A percentile compares a stretch with the other conserved stretches of the same genome.
These are phyloP conservation scores for Rhynchophorus ferrugineus DNA, from an alignment of 1,140 invertebrate genomes.

Conservation along the genomic window DNA sequence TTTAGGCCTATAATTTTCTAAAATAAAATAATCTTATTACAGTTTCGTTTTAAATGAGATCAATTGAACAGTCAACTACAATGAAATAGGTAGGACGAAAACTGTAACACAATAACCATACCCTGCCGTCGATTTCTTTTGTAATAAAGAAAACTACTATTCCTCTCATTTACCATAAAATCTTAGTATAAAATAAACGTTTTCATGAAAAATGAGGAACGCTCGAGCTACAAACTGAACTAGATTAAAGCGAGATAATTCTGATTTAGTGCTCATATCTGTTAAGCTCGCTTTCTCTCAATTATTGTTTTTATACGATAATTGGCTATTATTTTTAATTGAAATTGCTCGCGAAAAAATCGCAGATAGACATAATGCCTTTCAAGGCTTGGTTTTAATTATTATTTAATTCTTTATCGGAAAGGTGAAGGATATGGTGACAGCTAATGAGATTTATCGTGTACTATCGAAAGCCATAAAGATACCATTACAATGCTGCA, in stretches of 20 bases:
- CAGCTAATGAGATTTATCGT: slow-evolving; percentile 1
- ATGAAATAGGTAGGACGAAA: no score
- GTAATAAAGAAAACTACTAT: no score
- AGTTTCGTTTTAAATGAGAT: no score
- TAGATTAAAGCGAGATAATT: slow-evolving; percentile 12
- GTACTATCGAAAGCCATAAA: no score
- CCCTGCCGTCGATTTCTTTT: no score
- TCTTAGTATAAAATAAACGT: neutral
- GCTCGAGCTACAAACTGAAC: neutral
- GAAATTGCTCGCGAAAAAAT: slow-evolving; percentile 21
- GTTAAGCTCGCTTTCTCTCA: slow-evolving; percentile 18
- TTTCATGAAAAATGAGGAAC: neutral
- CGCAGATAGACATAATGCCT: slow-evolving; percentile 11
- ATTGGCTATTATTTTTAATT: slow-evolving; percentile 20
- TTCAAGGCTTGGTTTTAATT: slow-evolving; percentile 16
- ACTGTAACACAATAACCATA: no score
- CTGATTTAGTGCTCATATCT: slow-evolving; percentile 18
- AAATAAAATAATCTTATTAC: no score
- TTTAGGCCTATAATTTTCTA: no score
- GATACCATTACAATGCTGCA: no score
- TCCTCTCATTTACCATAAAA: no score
- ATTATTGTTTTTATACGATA: slow-evolving; percentile 20
- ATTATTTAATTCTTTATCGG: slow-evolving; percentile 7
- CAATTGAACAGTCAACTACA: no score
- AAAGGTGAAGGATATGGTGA: neutral